Conservation (phyloP, 2,113 vertebrate genomes). For the Tachysurus vachellii region DNA sequence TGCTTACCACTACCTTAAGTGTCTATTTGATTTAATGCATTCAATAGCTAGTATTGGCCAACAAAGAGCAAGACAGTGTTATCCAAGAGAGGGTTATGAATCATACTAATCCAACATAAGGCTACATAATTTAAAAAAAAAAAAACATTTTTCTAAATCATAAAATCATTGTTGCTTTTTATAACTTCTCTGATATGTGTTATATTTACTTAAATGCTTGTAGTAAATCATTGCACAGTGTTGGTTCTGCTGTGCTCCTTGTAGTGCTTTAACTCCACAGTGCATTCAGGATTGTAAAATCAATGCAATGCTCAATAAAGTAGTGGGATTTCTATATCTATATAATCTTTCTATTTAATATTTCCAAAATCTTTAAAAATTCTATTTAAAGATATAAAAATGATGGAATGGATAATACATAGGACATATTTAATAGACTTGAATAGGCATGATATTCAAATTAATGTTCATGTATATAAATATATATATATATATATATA, state of each 20-base stretch:
- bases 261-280: background rate
- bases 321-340: background rate
- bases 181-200: background rate
- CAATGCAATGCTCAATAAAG: background rate
- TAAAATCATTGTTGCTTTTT: constrained; percentile 7
- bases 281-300: background rate
- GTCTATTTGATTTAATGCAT: constrained; percentile 50
- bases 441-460: background rate
- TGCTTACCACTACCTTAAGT: constrained; percentile 38
- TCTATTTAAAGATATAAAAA: background rate
- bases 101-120: constrained; percentile 17
- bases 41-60: constrained; percentile 41
- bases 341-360: background rate
- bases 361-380: no score
- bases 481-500: no score
- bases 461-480: no score
- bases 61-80: constrained; percentile 9
- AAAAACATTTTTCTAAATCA: background rate
- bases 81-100: constrained; percentile 15
- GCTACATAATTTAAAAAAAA: constrained; percentile 10
- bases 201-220: background rate
- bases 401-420: background rate
- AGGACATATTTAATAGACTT: background rate
- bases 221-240: background rate
- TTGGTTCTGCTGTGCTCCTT: background rate